Conservation (phyloP, 2,113 vertebrate genomes). For the Numenius arquata region DNA sequence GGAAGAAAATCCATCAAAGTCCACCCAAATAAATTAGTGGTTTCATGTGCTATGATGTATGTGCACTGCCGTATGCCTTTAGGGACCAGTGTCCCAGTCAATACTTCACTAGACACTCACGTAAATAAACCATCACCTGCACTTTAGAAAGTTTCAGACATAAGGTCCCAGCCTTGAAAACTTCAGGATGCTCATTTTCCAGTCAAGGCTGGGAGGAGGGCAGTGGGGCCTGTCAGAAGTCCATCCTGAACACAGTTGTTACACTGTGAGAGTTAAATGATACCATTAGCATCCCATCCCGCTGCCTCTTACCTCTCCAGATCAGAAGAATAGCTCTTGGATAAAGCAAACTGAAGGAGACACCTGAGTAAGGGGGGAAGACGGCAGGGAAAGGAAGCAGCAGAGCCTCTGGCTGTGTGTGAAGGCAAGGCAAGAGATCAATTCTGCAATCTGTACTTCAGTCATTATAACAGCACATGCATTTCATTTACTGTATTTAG, state of each 20-base stretch:
- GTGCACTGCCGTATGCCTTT: neutral
- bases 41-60: neutral
- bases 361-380: neutral
- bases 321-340: neutral
- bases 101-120: neutral
- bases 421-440: neutral
- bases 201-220: neutral
- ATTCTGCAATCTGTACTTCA: neutral
- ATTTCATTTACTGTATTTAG: neutral
- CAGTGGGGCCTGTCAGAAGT: neutral
- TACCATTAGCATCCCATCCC: neutral
- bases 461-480: neutral
- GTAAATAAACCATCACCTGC: neutral
- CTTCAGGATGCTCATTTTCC: neutral
- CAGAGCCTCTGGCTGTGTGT: neutral
- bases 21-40: neutral
- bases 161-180: neutral
- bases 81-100: neutral
- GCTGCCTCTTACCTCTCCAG: neutral
- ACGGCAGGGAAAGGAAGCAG: neutral
- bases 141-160: neutral
- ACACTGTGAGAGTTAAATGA: neutral
- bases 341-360: neutral
- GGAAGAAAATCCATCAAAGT: neutral
- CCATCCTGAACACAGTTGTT: neutral